These are phyloP conservation scores for Acinonyx jubatus DNA, from an alignment of 2,113 vertebrate species.

Conservation along the genomic window DNA sequence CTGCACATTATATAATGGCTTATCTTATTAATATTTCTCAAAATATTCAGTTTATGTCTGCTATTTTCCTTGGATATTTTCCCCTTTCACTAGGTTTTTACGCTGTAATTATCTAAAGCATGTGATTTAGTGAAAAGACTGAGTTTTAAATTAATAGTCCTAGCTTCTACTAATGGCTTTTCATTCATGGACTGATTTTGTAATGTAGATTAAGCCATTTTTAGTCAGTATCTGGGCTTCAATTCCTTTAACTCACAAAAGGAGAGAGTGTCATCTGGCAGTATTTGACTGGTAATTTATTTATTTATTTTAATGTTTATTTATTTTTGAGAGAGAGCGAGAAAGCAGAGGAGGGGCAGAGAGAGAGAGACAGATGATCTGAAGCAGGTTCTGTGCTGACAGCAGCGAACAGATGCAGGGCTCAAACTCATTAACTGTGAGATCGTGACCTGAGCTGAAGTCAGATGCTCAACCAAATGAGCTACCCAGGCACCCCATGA, in stretches of 20 bases:
- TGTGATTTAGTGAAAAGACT: slow-evolving; percentile 15
- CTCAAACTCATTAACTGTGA: too few species aligned
- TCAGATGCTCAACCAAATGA: too few species aligned
- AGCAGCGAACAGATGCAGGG: too few species aligned
- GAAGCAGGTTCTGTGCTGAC: too few species aligned
- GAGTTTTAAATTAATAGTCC: slow-evolving; percentile 35
- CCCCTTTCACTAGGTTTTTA: not conserved
- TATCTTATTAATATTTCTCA: not conserved
- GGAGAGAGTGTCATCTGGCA: not conserved
- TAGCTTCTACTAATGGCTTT: slow-evolving; percentile 55
- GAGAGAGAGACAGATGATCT: too few species aligned
- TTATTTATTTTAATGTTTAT: too few species aligned
- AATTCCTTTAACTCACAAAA: slow-evolving; percentile 38
- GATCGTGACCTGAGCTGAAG: too few species aligned
- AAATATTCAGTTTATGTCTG: slow-evolving; percentile 25
- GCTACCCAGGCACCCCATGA: not conserved
- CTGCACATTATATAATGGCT: not conserved
- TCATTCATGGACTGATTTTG: not conserved
- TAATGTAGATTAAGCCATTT: slow-evolving; percentile 67
- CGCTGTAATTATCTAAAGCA: slow-evolving; percentile 32
- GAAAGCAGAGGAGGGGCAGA: too few species aligned
- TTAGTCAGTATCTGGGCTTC: slow-evolving; percentile 26
- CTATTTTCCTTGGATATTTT: not conserved
- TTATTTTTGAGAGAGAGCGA: too few species aligned
- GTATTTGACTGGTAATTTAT: slow-evolving; percentile 4